Percentiles rank a stretch among this genome's conserved stretches.
Conservation (phyloP, 2,888 invertebrate species). For the Acheta domesticus region DNA sequence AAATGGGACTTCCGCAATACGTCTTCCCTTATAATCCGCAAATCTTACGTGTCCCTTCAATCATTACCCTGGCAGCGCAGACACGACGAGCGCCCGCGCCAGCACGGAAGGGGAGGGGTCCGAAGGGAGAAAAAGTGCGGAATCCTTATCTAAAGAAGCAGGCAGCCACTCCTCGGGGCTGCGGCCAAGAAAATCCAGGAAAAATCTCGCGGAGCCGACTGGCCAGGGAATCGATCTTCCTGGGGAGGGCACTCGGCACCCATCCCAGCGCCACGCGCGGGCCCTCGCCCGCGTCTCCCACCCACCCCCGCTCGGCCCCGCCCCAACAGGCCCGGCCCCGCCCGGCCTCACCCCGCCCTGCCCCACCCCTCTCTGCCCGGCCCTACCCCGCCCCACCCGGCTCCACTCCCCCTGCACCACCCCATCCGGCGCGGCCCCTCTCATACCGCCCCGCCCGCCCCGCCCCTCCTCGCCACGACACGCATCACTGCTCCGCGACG, state of each 20-base stretch:
- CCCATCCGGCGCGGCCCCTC: no score
- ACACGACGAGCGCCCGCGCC: not conserved
- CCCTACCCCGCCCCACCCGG: no score
- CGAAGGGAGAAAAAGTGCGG: not conserved
- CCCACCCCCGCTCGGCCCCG: no score
- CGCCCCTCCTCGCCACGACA: no score
- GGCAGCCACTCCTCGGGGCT: not conserved
- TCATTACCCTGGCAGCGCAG: not conserved
- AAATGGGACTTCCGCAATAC: constrained; percentile 10
- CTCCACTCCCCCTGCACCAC: no score
- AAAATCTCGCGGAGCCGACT: constrained; percentile 18
- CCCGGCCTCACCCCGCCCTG: rapidly evolving
- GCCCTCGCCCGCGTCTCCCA: no score
- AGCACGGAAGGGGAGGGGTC: constrained; percentile 7
- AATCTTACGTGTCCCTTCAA: not conserved
- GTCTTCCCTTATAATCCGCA: not conserved
- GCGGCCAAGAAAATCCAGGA: not conserved
- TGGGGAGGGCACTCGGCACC: not conserved
- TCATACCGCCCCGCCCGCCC: no score
- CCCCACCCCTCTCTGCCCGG: no score
- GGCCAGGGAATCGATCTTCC: not conserved
- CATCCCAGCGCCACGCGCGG: no score
- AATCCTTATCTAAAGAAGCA: constrained; percentile 18
- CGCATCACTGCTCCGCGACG: no score
- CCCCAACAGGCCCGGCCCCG: no score